Conservation (phyloP, 2,113 vertebrate species). For the Gallinago jamesoni region DNA sequence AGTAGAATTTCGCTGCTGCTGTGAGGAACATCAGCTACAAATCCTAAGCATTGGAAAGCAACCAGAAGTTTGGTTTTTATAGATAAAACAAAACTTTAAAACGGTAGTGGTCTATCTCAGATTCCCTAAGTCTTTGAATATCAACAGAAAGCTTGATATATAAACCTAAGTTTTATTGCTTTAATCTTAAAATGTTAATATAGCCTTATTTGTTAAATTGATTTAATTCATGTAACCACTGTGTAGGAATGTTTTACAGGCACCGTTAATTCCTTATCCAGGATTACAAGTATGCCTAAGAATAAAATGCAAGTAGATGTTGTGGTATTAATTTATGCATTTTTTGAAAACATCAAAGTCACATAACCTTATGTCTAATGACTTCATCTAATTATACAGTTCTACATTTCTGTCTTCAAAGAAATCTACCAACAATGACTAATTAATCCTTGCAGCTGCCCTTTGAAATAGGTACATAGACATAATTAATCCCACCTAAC, state of each 20-base stretch:
- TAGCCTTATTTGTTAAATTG: background rate
- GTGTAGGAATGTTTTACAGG: background rate
- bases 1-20: background rate
- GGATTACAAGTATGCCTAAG: background rate
- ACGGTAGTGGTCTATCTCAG: background rate
- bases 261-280: background rate
- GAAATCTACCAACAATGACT: slow-evolving; percentile 14
- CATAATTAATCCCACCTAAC: slow-evolving; percentile 4
- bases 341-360: slow-evolving; percentile 19
- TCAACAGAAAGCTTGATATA: background rate
- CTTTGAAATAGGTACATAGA: slow-evolving; percentile 37
- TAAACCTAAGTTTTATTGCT: background rate
- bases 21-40: background rate
- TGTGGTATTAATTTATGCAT: background rate
- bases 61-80: background rate
- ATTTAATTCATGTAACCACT: background rate
- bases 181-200: background rate
- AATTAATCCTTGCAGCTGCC: background rate
- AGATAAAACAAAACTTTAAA: background rate
- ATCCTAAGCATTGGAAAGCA: background rate
- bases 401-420: slow-evolving; percentile 12
- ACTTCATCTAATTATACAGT: background rate
- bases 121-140: background rate
- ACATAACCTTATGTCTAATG: slow-evolving; percentile 2
- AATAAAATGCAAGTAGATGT: slow-evolving; percentile 6